Base-by-base conservation (phyloP, 35 echinoderm and acorn worm species). In the Lytechinus pictus region DNA sequence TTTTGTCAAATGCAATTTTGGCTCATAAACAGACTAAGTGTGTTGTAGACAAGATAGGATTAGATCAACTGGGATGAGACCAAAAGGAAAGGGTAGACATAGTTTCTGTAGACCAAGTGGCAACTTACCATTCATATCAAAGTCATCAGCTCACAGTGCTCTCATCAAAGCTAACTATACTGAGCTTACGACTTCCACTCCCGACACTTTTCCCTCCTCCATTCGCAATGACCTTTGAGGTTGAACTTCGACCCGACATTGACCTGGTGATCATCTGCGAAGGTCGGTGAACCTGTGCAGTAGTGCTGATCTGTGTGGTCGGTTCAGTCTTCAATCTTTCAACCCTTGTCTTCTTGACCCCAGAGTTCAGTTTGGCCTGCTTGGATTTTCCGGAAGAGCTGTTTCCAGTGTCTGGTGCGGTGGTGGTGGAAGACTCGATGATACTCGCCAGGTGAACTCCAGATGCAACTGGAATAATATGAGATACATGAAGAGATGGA, bases 201-300 rank as follows among this genome's bases (percentile, higher is more conserved):
- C 52, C 29, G 33, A 4, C 27, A 28, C 27, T 52, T 21, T 90
- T 54, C 11, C 9, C 88, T 54, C 16, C 88, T 24, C 66, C 66
- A 79, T n/a, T 24, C 66, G 19, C 66, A 79, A 24, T 24, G 21
- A 90, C 88, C 88, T 90, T 90, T 90, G 88, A 90, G 2, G 7
- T 90, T 54, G 88, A 90, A 54, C 88, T 52, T 90, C 24, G 88
- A 90, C 88, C 88, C 11, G 88, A 52, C 88, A 90, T 44, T 90
- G 52, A 54, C 88, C 88, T 90, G 9, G 88, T 54, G 16, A 54
- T 52, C 88, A 44, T 90, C 5, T 44, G n/a, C 19, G 52, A 9
- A 4, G 88, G 88, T 54, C 24, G 88, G 88, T 90, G 88, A 21
- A 90, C 88, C 29, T 90, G 7, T 0, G 88, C 88, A 52, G 88